Base-by-base conservation (phyloP, 2,797 vertebrate genomes). In the Enteromius radiatus region DNA sequence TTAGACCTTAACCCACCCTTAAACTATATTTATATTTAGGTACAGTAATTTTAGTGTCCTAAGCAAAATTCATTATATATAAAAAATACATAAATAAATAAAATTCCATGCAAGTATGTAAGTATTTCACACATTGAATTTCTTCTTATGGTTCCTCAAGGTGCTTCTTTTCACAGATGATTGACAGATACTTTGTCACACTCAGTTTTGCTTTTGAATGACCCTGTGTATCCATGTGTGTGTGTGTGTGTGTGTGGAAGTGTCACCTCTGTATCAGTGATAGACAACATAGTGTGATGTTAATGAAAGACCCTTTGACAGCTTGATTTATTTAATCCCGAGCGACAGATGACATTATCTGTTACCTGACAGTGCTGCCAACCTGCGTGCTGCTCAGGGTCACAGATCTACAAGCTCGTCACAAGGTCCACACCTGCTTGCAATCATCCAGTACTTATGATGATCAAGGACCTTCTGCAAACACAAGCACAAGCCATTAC, bases 101-200 rank as follows among this genome's bases (percentile, higher is more conserved):
- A 21, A 9, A 8, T 4, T 31, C 1, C 49, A 41, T 1, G 28
- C 14, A 19, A 68, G 3, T 23, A 23, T 38, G 7, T 10, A 77
- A 65, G 3, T 19, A 52, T 49, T 14, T 15, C 9, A 26, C 21
- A 63, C 76, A 26, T 83, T 93, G 89, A 90, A 90, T 93, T 90
- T 87, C 87, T 85, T 83, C 82, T 85, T 86, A 90, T 87, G 84
- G 21, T 91, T 90, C 59, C 86, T 92, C 89, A 89, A 89, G 88
- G 84, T 89, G 87, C 89, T 92, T 86, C 90, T 89, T 91, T 88
- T 87, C 88, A 84, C 89, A 82, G 85, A 87, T 90, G 89, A 87
- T 89, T 92, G 91, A 89, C 90, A 90, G 88, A 81, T 68, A 89
- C 41, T 73, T 71, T 88, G 88, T 90, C 87, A 86, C 26, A 47